Percentiles rank a stretch among this genome's conserved stretches.
Conservation (phyloP, 2,797 vertebrate genomes). For the Muscicapa comitata region DNA sequence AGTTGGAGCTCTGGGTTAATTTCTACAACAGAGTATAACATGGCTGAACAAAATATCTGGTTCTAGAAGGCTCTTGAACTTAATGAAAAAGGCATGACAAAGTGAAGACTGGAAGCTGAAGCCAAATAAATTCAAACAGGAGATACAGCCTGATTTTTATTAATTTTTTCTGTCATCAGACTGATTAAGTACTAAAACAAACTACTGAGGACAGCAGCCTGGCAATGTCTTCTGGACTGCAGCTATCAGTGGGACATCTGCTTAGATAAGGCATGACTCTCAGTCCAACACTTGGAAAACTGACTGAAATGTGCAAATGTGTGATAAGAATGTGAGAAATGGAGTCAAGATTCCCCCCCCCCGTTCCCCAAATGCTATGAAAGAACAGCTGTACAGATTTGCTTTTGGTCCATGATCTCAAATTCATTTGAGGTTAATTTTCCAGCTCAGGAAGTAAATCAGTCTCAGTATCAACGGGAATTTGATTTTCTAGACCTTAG, state of each 20-base stretch:
- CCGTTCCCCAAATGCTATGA: not conserved
- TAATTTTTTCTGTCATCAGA: not conserved
- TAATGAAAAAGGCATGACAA: not conserved
- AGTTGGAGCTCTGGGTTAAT: not conserved
- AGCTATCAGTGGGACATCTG: not conserved
- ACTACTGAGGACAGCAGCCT: not conserved
- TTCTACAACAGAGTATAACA: not conserved
- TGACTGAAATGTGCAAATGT: not conserved
- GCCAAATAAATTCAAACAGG: not conserved
- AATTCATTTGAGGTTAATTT: not conserved
- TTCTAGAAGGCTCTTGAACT: not conserved
- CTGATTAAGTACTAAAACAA: not conserved
- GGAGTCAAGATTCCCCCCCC: not conserved
- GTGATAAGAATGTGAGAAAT: not conserved
- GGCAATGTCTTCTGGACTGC: not conserved
- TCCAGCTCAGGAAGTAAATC: not conserved
- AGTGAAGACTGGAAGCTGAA: not conserved
- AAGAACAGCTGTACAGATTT: not conserved
- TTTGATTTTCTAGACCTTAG: not conserved
- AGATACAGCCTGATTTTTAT: not conserved
- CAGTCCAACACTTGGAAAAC: not conserved
- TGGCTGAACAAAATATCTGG: not conserved
- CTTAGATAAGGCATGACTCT: not conserved
- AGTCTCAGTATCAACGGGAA: not conserved
- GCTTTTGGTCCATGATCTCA: not conserved